Evolutionary conservation across 2,797 vertebrate genomes (phyloP).

Genomic region (Paratrypauchen microcephalus): DNA sequence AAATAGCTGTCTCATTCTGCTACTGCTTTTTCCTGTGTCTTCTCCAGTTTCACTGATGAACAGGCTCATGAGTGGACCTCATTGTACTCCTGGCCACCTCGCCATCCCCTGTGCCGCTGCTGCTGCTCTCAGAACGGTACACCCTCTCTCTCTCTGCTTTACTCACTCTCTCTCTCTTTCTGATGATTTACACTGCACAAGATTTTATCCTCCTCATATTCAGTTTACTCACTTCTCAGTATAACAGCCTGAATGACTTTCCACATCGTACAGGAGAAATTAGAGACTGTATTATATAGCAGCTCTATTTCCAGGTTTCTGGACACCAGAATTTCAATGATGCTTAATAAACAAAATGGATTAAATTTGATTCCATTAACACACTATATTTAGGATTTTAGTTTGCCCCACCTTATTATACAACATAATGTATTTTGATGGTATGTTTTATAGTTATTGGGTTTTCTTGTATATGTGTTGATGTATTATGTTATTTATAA

Average conservation of each 20-base stretch:
- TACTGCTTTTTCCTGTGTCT: conserved; percentile 63
- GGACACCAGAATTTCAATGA: too few relatives aligned
- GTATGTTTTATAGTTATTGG: too few relatives aligned
- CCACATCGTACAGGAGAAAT: conserved; percentile 38
- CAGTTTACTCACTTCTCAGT: conserved; percentile 18
- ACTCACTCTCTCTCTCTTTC: too few relatives aligned
- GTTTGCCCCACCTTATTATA: neutral
- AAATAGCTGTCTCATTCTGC: conserved; percentile 63
- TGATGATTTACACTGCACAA: conserved; percentile 32
- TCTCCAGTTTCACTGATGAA: conserved; percentile 62
- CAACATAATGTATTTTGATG: neutral
- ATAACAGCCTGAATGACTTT: conserved; percentile 13
- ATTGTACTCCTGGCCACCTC: conserved; percentile 22
- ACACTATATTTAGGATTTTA: neutral
- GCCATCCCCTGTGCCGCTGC: conserved; percentile 8
- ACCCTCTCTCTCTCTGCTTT: conserved; percentile 1
- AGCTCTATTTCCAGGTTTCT: conserved; percentile 28
- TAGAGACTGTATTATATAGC: conserved; percentile 30
- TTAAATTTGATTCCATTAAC: neutral
- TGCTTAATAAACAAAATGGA: neutral
- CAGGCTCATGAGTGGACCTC: conserved; percentile 36
- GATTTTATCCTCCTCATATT: conserved; percentile 39
- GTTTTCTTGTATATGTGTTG: too few relatives aligned
- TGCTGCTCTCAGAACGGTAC: conserved; percentile 33
- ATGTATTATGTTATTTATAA: too few relatives aligned